Conservation (phyloP, 2,888 invertebrate genomes). For the Zaprionus obscuricornis region DNA sequence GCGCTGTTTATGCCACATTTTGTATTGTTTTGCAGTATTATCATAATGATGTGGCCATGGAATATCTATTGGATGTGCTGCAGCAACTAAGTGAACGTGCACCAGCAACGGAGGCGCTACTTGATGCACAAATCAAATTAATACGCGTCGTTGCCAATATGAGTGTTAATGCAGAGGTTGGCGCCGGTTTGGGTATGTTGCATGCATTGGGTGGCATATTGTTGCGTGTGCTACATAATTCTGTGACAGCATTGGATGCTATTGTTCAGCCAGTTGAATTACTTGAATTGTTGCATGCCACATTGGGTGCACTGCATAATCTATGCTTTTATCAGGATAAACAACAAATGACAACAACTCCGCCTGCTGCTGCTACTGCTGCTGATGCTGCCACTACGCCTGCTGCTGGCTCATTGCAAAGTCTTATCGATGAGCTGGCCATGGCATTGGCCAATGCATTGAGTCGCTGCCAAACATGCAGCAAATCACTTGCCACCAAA, state of each 20-base stretch:
- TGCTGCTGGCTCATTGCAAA: constrained; percentile 76
- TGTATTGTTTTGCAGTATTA: constrained; percentile 83
- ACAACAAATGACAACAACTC: constrained; percentile 84
- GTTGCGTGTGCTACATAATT: constrained; percentile 69
- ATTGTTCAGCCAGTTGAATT: constrained; percentile 83
- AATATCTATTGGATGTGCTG: constrained; percentile 84
- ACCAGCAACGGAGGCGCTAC: constrained; percentile 74
- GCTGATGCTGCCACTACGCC: constrained; percentile 5
- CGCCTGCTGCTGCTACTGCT: constrained; percentile 20
- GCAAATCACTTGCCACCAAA: constrained; percentile 81
- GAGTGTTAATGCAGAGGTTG: constrained; percentile 90
- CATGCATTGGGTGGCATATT: constrained; percentile 83
- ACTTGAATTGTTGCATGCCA: constrained; percentile 90
- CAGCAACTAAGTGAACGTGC: constrained; percentile 84
- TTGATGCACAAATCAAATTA: constrained; percentile 83
- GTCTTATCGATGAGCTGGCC: constrained; percentile 76
- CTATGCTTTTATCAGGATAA: constrained; percentile 89
- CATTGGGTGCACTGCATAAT: constrained; percentile 92
- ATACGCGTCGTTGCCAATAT: constrained; percentile 93
- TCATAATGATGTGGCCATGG: constrained; percentile 85
- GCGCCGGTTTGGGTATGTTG: constrained; percentile 86
- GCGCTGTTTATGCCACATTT: not conserved
- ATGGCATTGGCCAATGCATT: constrained; percentile 73
- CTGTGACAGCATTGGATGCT: constrained; percentile 32
- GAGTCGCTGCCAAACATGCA: constrained; percentile 66